Base-by-base conservation (phyloP, 1,140 invertebrate species). In the Brachystomella parvula region DNA sequence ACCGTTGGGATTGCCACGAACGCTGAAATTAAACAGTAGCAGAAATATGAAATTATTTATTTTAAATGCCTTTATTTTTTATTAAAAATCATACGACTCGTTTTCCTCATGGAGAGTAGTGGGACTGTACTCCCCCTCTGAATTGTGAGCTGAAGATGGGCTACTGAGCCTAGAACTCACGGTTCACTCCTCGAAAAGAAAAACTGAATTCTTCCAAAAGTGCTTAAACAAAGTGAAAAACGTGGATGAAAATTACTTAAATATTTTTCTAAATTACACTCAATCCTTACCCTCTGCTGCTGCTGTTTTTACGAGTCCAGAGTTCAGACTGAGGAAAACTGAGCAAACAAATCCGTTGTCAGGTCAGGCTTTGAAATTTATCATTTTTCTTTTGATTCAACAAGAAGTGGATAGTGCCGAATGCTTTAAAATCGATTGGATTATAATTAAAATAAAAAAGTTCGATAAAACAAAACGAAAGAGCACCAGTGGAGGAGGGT, bases 1-100 rank as follows among this genome's bases (percentile, higher is more conserved):
- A 63, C 49, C 29, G 66, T 56, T 17, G 71, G 71, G 30, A 72
- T 69, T n/a, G 60, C 59, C 12, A 53, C 57, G n/a, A 72, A 69
- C 56, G 65, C 70, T 71, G 19, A 21, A 63, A 47, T 28, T 32
- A 26, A n/a, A n/a, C n/a, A 56, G 24, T 56, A 15, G 62, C 47
- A 19, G 6, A 47, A 47, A 1, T 30, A 19, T 49, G 30, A 29
- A 24, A 63, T 24, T 19, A 1, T 44, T 1, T 1, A 35, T 2
- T 1, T 57, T n/a, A 29, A 53, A 32, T 32, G 1, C 21, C 21
- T 2, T 2, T 24, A 9, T 56, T 56, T 19, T 33, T 29, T 32
- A 19, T 2, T 19, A 26, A 47, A 47, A 3, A 1, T 44, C 61
- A 47, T 49, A 63, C 61, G 61, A 31, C 47, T 63, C 30, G 47